Evolutionary conservation across 2,797 vertebrate genomes (phyloP).

Genomic region (Sebastiscus albofasciatus): DNA sequence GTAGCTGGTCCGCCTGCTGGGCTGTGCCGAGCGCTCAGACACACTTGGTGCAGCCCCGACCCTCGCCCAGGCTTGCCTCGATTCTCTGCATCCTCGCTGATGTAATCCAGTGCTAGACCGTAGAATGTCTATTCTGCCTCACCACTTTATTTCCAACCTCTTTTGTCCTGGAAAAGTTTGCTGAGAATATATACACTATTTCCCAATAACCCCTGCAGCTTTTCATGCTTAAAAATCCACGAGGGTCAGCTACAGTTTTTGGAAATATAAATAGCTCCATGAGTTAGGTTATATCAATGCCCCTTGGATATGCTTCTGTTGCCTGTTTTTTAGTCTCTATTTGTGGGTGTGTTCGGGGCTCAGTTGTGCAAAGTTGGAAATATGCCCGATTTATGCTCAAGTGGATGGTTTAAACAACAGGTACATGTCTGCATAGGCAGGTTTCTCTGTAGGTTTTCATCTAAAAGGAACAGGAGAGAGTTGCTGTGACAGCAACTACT

Average conservation of each 20-base stretch:
- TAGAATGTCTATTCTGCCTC: constrained; percentile 1
- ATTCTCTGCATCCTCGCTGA: constrained; percentile 56
- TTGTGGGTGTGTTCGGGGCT: background rate
- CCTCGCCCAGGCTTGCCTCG: constrained; percentile 16
- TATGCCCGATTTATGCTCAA: background rate
- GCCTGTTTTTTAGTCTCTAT: background rate
- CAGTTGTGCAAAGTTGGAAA: background rate
- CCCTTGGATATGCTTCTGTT: background rate
- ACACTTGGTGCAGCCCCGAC: constrained; percentile 42
- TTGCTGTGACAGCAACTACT: background rate
- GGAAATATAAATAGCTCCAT: background rate
- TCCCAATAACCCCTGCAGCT: background rate
- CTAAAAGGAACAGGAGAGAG: background rate
- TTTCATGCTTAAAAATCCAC: background rate
- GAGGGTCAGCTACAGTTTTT: background rate
- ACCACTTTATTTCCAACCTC: background rate
- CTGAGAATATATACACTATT: background rate
- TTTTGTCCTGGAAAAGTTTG: background rate
- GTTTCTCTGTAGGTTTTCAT: background rate
- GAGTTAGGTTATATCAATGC: background rate
- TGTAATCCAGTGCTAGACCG: constrained; percentile 42
- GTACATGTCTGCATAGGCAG: background rate
- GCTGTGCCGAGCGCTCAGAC: constrained; percentile 42
- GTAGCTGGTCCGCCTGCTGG: constrained; percentile 62
- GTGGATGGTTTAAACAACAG: background rate